Conservation (phyloP, 2,888 invertebrate genomes). For the Drosophila prostipennis region DNA sequence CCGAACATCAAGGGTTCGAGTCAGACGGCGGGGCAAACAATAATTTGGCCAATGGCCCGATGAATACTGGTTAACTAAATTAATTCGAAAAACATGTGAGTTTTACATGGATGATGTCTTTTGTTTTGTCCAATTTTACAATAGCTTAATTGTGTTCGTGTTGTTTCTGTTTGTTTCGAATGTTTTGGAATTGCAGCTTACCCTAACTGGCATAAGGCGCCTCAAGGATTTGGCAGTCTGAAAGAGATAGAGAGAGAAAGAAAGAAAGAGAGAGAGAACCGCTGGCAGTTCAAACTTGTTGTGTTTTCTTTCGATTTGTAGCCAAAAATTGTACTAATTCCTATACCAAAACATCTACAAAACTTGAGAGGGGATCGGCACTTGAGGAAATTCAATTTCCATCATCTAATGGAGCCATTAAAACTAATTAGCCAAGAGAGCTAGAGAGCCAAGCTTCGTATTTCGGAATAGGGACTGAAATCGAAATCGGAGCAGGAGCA, state of each 20-base stretch:
- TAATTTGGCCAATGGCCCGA: constrained; percentile 61
- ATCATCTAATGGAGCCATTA: constrained; percentile 52
- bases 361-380: constrained; percentile 17
- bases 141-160: constrained; percentile 36
- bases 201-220: constrained; percentile 83
- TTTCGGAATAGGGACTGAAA: constrained; percentile 39
- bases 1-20: constrained; percentile 67
- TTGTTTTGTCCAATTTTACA: constrained; percentile 29
- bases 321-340: constrained; percentile 41
- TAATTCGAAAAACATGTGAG: constrained; percentile 41
- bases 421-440: constrained; percentile 47
- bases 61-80: constrained; percentile 60
- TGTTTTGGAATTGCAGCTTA: constrained; percentile 70
- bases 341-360: constrained; percentile 38
- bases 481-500: constrained; percentile 29
- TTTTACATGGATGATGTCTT: constrained; percentile 7
- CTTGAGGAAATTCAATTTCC: constrained; percentile 39
- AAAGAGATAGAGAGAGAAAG: constrained; percentile 73
- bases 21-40: constrained; percentile 78
- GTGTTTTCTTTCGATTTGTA: constrained; percentile 47
- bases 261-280: constrained; percentile 62
- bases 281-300: constrained; percentile 68
- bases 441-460: constrained; percentile 18
- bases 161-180: constrained; percentile 41
- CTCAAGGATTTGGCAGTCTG: constrained; percentile 79